Evolutionary conservation across 2,797 vertebrate species (phyloP).

Genomic region (Pempheris klunzingeri): DNA sequence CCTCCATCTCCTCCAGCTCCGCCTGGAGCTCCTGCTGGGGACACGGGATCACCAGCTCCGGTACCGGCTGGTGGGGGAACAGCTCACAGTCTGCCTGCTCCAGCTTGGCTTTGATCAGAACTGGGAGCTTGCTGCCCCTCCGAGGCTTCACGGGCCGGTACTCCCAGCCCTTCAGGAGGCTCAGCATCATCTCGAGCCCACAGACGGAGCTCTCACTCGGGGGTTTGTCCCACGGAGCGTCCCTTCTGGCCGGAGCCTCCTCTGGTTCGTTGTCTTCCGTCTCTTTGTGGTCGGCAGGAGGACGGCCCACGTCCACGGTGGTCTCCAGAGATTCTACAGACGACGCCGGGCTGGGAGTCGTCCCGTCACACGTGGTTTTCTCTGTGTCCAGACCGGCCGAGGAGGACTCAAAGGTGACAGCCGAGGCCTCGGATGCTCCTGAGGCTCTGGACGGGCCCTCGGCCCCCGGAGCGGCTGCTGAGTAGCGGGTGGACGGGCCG

Average conservation of each 20-base stretch:
- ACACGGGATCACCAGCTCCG: conserved; percentile 77
- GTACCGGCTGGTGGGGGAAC: conserved; percentile 57
- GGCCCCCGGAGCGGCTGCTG: conserved; percentile 59
- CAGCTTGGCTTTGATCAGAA: conserved; percentile 85
- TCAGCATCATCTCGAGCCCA: conserved; percentile 85
- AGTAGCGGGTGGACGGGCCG: conserved; percentile 87
- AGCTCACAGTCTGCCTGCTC: conserved; percentile 67
- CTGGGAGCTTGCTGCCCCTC: conserved; percentile 90
- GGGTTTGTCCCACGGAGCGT: conserved; percentile 36
- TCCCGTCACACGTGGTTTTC: conserved; percentile 72
- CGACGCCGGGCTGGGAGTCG: conserved; percentile 85
- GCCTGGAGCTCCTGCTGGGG: conserved; percentile 81
- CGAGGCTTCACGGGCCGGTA: conserved; percentile 89
- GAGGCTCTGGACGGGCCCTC: conserved; percentile 74
- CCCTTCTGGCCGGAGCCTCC: conserved; percentile 58
- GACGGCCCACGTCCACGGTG: conserved; percentile 73
- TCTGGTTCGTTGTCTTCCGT: conserved; percentile 80
- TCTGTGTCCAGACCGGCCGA: conserved; percentile 59
- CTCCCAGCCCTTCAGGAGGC: conserved; percentile 86
- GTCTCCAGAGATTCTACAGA: conserved; percentile 91
- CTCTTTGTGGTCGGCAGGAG: conserved; percentile 39
- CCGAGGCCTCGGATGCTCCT: conserved; percentile 51
- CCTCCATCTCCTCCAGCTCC: conserved; percentile 89
- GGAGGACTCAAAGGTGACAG: conserved; percentile 53
- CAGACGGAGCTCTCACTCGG: conserved; percentile 16